phyloP scores from a whole-genome alignment of 2,888 invertebrate genomes.

The Sclerodermus sp. region DNA sequence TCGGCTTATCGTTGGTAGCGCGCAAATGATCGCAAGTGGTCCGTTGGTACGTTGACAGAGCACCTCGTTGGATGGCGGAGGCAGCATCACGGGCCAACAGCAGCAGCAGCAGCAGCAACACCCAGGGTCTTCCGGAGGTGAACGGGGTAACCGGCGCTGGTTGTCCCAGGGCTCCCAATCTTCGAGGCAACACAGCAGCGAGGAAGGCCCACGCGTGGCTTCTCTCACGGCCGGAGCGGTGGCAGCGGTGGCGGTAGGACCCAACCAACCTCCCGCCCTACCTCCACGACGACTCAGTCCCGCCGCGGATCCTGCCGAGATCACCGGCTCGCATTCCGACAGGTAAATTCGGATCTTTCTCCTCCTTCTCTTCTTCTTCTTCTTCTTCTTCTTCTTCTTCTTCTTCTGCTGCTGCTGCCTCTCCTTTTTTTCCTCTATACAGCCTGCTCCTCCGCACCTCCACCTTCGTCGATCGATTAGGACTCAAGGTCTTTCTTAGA shows the following conservation, averaged over 20 bases:
- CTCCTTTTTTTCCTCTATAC: too few relatives aligned
- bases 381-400: not conserved
- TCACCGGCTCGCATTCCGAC: conserved; percentile 41
- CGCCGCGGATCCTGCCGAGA: conserved; percentile 56
- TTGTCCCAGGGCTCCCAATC: conserved; percentile 46
- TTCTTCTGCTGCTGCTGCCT: not conserved
- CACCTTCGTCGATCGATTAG: too few relatives aligned
- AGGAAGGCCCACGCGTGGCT: conserved; percentile 45
- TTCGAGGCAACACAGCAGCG: conserved; percentile 44
- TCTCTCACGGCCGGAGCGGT: conserved; percentile 51
- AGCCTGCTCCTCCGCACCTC: too few relatives aligned
- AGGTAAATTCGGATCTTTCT: conserved; percentile 36
- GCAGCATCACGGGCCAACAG: conserved; percentile 36
- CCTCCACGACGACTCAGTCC: conserved; percentile 58
- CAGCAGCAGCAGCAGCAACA: conserved; percentile 33
- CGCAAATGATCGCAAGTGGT: too few relatives aligned
- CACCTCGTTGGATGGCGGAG: conserved; percentile 46
- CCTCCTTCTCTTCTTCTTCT: not conserved
- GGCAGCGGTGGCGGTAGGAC: too few relatives aligned
- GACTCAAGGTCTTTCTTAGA: too few relatives aligned
- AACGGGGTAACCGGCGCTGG: conserved; percentile 42
- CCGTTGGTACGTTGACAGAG: too few relatives aligned
- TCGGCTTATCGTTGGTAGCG: too few relatives aligned
- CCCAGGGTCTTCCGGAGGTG: conserved; percentile 41
- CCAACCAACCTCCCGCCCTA: conserved; percentile 39